These are phyloP conservation scores for Amphipoea lucens DNA, from an alignment of 2,888 invertebrate species.

Conservation along the genomic window DNA sequence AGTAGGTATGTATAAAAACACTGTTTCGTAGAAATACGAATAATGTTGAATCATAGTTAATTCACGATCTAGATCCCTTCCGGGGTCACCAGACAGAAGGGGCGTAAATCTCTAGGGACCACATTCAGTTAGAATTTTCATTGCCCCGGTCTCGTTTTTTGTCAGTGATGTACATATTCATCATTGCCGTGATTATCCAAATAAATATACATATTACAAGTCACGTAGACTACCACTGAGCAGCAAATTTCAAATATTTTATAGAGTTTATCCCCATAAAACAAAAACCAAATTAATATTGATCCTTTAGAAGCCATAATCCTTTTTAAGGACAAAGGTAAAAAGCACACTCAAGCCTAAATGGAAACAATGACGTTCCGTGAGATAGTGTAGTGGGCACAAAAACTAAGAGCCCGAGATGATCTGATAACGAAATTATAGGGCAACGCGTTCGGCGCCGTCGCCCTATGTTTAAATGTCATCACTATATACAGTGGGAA, in stretches of 20 bases:
- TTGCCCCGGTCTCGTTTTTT: slow-evolving; percentile 16
- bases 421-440: slow-evolving; percentile 82
- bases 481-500: slow-evolving; percentile 62
- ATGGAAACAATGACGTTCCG: slow-evolving; percentile 76
- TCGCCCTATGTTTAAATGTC: slow-evolving; percentile 65
- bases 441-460: slow-evolving; percentile 66
- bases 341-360: slow-evolving; percentile 61
- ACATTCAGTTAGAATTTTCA: slow-evolving; percentile 45
- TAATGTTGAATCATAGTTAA: slow-evolving; percentile 35
- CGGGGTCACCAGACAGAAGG: slow-evolving; percentile 26
- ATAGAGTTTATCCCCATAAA: not conserved
- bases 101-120: slow-evolving; percentile 12
- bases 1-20: slow-evolving; percentile 8
- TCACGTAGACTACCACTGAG: no score
- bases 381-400: slow-evolving; percentile 76
- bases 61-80: slow-evolving; percentile 48
- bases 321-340: slow-evolving; percentile 36
- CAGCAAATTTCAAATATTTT: not conserved
- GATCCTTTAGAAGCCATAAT: slow-evolving; percentile 7
- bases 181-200: not conserved
- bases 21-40: slow-evolving; percentile 25
- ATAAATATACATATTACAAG: not conserved
- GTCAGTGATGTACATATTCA: not conserved
- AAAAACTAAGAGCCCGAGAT: slow-evolving; percentile 81
- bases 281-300: slow-evolving; percentile 7